Conservation (phyloP, 2,888 invertebrate species). For the Apeira syringaria region DNA sequence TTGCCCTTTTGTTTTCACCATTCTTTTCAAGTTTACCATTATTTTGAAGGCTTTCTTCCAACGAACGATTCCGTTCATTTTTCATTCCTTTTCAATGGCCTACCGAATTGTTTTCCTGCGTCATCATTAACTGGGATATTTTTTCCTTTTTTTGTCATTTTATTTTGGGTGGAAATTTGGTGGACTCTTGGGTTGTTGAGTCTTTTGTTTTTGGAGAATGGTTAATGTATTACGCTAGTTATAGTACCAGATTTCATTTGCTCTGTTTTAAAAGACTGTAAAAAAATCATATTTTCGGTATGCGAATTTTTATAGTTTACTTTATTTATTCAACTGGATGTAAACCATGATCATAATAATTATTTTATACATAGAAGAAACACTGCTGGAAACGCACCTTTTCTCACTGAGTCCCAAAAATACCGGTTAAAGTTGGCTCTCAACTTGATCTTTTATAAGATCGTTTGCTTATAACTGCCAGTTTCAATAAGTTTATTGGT, state of each 20-base stretch:
- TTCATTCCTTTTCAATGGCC: slow-evolving; percentile 68
- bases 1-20: slow-evolving; percentile 76
- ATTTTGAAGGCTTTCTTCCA: slow-evolving; percentile 71
- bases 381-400: too few relatives aligned
- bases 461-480: too few relatives aligned
- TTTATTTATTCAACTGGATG: too few relatives aligned
- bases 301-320: too few relatives aligned
- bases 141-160: slow-evolving; percentile 23
- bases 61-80: slow-evolving; percentile 74
- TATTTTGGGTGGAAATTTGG: slow-evolving; percentile 21
- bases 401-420: too few relatives aligned
- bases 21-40: slow-evolving; percentile 71
- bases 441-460: too few relatives aligned
- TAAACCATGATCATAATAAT: too few relatives aligned
- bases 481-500: too few relatives aligned
- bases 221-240: slow-evolving; percentile 1
- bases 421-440: too few relatives aligned
- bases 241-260: not conserved
- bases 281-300: too few relatives aligned
- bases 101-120: slow-evolving; percentile 67
- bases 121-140: slow-evolving; percentile 74
- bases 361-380: too few relatives aligned
- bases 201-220: slow-evolving; percentile 24
- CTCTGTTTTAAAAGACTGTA: too few relatives aligned
- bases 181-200: slow-evolving; percentile 6